Evolutionary conservation across 2,888 invertebrate species (phyloP).

Genomic region (Ischnura elegans): DNA sequence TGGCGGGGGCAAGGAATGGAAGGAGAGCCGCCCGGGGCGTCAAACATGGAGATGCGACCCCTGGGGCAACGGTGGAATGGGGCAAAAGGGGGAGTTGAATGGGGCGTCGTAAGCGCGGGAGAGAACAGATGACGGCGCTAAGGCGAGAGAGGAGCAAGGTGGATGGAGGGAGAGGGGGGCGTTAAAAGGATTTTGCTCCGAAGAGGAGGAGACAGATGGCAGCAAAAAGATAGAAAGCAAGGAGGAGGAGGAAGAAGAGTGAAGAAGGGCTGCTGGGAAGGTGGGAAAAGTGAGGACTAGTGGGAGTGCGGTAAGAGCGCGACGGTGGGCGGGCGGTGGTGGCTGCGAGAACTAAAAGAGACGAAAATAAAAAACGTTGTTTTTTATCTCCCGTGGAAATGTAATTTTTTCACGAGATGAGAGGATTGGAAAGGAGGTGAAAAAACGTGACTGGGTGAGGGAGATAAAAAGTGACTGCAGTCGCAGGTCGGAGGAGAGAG

Average conservation of each 20-base stretch:
- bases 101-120: background rate
- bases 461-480: background rate
- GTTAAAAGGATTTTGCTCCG: slow-evolving; percentile 1
- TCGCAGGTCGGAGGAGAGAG: slow-evolving; percentile 32
- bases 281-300: background rate
- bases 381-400: background rate
- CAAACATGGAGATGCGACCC: background rate
- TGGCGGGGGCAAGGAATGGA: background rate
- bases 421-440: background rate
- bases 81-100: background rate
- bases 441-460: background rate
- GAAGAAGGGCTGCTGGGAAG: slow-evolving; percentile 37
- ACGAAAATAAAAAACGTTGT: background rate
- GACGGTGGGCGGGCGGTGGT: too few species aligned
- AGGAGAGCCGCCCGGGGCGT: background rate
- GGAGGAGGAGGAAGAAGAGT: background rate
- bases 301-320: background rate
- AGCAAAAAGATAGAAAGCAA: background rate
- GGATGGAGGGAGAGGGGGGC: background rate
- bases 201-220: background rate
- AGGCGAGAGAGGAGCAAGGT: background rate
- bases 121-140: background rate
- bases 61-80: background rate
- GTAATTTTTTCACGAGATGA: background rate
- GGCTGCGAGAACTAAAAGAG: background rate